Percentiles rank a stretch among this genome's conserved stretches.
Evolutionary conservation across 1,140 invertebrate genomes (phyloP).

Genomic region (Calliphora vicina): DNA sequence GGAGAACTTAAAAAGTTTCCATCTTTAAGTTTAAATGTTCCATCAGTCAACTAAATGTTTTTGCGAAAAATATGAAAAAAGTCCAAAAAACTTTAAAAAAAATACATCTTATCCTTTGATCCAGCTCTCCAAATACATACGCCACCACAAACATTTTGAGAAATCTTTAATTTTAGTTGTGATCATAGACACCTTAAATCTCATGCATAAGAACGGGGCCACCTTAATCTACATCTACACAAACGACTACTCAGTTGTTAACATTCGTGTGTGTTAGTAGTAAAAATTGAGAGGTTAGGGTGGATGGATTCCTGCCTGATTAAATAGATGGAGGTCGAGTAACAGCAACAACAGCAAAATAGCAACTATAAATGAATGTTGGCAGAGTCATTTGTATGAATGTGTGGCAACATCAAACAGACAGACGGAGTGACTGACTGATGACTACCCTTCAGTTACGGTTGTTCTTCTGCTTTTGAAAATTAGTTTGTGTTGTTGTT

Average conservation of each 20-base stretch:
- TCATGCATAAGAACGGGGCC: too few relatives aligned
- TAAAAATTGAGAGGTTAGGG: not conserved
- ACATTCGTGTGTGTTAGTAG: not conserved
- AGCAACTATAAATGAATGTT: not conserved
- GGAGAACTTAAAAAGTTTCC: too few relatives aligned
- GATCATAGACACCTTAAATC: too few relatives aligned
- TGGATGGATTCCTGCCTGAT: not conserved
- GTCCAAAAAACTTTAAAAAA: too few relatives aligned
- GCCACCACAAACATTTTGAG: too few relatives aligned
- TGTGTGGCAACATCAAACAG: not conserved
- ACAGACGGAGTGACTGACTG: not conserved
- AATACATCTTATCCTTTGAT: too few relatives aligned
- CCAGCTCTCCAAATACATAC: too few relatives aligned
- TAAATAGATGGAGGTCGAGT: conserved; percentile 21
- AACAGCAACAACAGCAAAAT: not conserved
- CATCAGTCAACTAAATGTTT: too few relatives aligned
- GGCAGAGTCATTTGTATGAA: not conserved
- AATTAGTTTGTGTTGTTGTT: not conserved
- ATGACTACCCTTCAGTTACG: conserved; percentile 23
- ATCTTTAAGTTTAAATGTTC: too few relatives aligned
- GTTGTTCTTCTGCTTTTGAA: not conserved
- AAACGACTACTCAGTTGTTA: not conserved
- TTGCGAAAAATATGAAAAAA: too few relatives aligned
- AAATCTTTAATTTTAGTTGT: too few relatives aligned
- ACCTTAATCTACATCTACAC: too few relatives aligned